These are phyloP conservation scores for Clavelina lepadiformis DNA, from an alignment of 23 tunicate species.

Conservation along the genomic window DNA sequence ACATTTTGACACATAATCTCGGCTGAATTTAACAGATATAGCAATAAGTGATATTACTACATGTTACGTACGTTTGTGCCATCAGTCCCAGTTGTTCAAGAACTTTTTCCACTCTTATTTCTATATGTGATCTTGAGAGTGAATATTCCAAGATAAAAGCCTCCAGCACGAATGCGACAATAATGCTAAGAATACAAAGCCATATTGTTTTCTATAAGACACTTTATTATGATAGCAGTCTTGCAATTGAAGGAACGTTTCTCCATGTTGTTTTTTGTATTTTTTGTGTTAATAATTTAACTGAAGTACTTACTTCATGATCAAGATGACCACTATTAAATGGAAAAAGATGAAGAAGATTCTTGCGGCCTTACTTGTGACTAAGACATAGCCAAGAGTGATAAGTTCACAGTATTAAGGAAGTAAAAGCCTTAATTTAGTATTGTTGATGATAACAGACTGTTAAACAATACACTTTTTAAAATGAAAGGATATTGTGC, in stretches of 20 bases:
- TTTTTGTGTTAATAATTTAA: neutral
- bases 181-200: slow-evolving; percentile 58
- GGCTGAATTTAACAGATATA: no score
- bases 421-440: neutral
- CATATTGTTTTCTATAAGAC: no score
- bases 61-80: slow-evolving; percentile 34
- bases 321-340: slow-evolving; percentile 76
- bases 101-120: slow-evolving; percentile 66
- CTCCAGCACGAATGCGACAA: slow-evolving; percentile 95
- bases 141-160: slow-evolving; percentile 91
- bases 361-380: slow-evolving; percentile 77
- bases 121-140: slow-evolving; percentile 50
- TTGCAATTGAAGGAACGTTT: no score
- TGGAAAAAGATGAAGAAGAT: slow-evolving; percentile 87
- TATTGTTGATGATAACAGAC: neutral
- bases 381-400: slow-evolving; percentile 64
- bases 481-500: slow-evolving; percentile 89
- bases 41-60: no score
- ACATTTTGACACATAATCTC: no score
- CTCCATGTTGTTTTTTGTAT: no score
- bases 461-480: neutral
- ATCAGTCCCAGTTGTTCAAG: slow-evolving; percentile 54
- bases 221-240: no score
- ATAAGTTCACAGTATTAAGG: slow-evolving; percentile 63
- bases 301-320: slow-evolving; percentile 69